Conservation (phyloP, 2,113 vertebrate genomes). For the Psophia crepitans region DNA sequence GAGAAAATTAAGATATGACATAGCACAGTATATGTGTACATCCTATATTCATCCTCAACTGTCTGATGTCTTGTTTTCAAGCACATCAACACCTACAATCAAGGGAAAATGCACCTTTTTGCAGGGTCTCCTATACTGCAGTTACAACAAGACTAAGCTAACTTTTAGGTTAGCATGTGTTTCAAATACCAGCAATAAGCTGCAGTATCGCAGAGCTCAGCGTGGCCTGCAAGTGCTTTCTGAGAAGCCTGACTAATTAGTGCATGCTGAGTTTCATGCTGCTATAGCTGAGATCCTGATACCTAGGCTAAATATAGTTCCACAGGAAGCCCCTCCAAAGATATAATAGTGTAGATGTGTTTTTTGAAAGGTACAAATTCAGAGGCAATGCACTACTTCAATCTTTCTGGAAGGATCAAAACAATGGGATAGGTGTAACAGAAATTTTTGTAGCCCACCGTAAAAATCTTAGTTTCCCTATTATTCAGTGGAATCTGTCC, state of each 20-base stretch:
- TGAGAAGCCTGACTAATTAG: slow-evolving; percentile 5
- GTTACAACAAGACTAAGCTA: not conserved
- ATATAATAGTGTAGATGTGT: not conserved
- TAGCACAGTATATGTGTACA: not conserved
- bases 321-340: not conserved
- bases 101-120: not conserved
- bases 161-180: not conserved
- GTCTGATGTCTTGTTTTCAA: not conserved
- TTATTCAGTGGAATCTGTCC: not conserved
- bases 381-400: not conserved
- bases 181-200: not conserved
- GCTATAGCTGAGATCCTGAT: not conserved
- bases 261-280: slow-evolving; percentile 10
- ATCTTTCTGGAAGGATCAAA: not conserved
- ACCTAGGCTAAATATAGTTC: slow-evolving; percentile 1
- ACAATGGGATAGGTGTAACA: not conserved
- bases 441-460: not conserved
- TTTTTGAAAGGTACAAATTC: not conserved
- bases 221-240: not conserved
- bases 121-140: not conserved
- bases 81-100: not conserved
- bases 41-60: not conserved
- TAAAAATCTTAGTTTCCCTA: not conserved
- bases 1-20: not conserved
- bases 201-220: not conserved